Percentiles rank a stretch among this genome's conserved stretches.
Evolutionary conservation across 1,140 invertebrate species (phyloP).

Genomic region (Drosophila sp.): DNA sequence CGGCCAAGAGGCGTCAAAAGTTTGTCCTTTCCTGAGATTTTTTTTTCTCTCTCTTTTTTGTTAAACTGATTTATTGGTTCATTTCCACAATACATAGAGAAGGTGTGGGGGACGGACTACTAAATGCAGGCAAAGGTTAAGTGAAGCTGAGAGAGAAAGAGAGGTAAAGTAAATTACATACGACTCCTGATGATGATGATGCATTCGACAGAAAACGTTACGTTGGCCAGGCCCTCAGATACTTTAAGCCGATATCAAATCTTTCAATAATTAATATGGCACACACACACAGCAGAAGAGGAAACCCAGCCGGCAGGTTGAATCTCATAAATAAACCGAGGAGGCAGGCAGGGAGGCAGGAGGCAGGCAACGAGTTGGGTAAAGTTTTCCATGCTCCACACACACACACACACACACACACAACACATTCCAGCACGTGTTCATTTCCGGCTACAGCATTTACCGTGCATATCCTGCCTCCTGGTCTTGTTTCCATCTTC

Average conservation of each 20-base stretch:
- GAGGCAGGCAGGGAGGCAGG: constrained; percentile 5
- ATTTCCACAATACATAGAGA: constrained; percentile 41
- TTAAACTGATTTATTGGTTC: constrained; percentile 80
- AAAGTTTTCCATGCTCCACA: constrained; percentile 60
- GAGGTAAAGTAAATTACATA: constrained; percentile 28
- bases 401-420: constrained; percentile 32
- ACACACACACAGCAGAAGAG: constrained; percentile 35
- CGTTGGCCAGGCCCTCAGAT: constrained; percentile 35
- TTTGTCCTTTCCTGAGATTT: constrained; percentile 51
- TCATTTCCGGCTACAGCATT: constrained; percentile 78
- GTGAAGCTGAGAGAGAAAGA: neutral
- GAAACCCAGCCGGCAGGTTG: constrained; percentile 33
- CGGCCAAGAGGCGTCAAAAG: constrained; percentile 57
- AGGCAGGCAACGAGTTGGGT: constrained; percentile 36
- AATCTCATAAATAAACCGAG: constrained; percentile 66
- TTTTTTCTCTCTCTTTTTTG: constrained; percentile 35
- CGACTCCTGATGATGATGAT: constrained; percentile 58
- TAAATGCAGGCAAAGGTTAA: constrained; percentile 35
- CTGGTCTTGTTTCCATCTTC: constrained; percentile 49
- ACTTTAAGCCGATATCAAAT: constrained; percentile 79
- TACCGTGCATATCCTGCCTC: constrained; percentile 73
- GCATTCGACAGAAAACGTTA: constrained; percentile 55
- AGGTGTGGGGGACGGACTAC: constrained; percentile 39
- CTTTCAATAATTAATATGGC: constrained; percentile 77
- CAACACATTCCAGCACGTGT: constrained; percentile 62